Conservation (phyloP, 2,888 invertebrate genomes). For the Myopa testacea region DNA sequence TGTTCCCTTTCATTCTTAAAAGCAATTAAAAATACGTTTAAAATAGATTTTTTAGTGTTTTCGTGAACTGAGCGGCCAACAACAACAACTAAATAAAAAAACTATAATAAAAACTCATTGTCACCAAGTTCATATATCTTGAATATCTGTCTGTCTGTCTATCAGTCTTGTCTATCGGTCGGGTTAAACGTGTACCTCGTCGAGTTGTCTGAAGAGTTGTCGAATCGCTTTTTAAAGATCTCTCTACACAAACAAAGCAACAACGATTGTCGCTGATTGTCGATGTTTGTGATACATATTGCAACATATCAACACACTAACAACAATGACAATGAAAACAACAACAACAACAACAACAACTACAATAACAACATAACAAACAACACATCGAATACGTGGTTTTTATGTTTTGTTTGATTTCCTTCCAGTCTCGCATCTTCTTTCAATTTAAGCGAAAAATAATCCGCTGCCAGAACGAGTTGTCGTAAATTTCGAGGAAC, state of each 20-base stretch:
- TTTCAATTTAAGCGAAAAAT: neutral
- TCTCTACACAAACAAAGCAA: neutral
- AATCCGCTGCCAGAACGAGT: neutral
- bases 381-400: neutral
- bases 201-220: neutral
- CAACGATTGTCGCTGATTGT: neutral
- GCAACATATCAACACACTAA: constrained; percentile 9
- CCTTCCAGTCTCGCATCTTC: too few relatives aligned
- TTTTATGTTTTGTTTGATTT: neutral
- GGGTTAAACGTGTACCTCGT: neutral
- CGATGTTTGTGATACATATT: constrained; percentile 16
- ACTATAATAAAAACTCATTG: too few relatives aligned
- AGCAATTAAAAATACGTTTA: neutral
- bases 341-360: neutral
- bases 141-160: neutral
- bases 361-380: neutral
- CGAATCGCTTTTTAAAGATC: neutral
- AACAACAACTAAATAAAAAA: too few relatives aligned
- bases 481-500: constrained; percentile 3
- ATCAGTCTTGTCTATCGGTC: neutral
- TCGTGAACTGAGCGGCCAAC: too few relatives aligned
- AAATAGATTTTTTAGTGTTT: too few relatives aligned
- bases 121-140: too few relatives aligned
- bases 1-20: neutral
- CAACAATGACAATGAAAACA: neutral